Evolutionary conservation across 1,140 invertebrate genomes (phyloP).

Genomic region (Panagrolaimus sp.): DNA sequence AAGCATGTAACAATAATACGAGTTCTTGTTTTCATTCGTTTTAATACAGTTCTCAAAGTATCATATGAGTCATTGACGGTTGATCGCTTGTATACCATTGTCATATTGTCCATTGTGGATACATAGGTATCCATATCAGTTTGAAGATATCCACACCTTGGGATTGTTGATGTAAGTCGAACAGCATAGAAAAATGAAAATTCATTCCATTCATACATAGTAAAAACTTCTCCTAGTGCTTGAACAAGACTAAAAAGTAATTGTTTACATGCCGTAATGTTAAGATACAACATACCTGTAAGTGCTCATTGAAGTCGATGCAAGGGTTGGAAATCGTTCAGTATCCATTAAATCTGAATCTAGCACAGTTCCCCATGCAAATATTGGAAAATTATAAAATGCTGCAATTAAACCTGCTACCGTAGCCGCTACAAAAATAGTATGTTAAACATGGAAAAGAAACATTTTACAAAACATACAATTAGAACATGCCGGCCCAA

Average conservation of each 20-base stretch:
- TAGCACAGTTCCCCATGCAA: neutral
- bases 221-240: slow-evolving; percentile 6
- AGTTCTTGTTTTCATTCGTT: neutral
- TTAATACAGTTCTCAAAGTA: neutral
- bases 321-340: neutral
- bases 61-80: neutral
- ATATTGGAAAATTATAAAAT: slow-evolving; percentile 17
- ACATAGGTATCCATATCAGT: slow-evolving; percentile 2
- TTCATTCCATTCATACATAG: slow-evolving; percentile 12
- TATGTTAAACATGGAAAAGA: neutral
- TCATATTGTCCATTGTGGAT: neutral
- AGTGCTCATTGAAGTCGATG: neutral
- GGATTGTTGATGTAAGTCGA: neutral
- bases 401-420: neutral
- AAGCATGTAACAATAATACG: slow-evolving; percentile 13
- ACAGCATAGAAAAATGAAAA: slow-evolving; percentile 1
- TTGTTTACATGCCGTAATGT: neutral
- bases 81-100: neutral
- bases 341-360: slow-evolving; percentile 36
- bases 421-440: neutral
- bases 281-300: neutral
- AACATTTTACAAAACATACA: neutral
- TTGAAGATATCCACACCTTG: neutral
- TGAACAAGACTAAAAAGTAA: slow-evolving; percentile 7
- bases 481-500: neutral